Conservation (phyloP, 2,113 vertebrate genomes). For the Apus apus region DNA sequence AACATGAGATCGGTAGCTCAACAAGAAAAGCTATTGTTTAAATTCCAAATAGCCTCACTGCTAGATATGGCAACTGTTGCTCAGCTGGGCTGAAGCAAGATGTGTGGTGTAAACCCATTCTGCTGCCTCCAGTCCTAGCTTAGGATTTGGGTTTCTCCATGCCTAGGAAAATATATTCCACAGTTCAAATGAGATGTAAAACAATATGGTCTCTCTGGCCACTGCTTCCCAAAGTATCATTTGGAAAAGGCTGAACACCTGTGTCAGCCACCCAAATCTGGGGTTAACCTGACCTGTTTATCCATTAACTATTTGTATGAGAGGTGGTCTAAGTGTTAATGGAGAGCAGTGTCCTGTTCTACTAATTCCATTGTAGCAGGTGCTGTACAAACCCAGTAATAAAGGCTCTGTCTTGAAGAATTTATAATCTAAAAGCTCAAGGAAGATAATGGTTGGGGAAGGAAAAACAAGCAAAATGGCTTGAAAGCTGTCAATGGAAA, state of each 20-base stretch:
- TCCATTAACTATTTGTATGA: not conserved
- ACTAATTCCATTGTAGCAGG: not conserved
- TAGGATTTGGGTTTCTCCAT: not conserved
- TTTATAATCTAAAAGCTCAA: not conserved
- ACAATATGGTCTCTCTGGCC: not conserved
- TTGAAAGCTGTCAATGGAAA: conserved; percentile 13
- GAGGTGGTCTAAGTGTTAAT: not conserved
- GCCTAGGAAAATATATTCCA: not conserved
- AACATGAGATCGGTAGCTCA: not conserved
- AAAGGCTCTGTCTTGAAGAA: not conserved
- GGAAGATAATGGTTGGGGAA: not conserved
- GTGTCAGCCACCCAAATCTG: not conserved
- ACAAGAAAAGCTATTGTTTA: not conserved
- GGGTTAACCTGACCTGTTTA: not conserved
- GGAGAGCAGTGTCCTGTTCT: not conserved
- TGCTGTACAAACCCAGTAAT: not conserved
- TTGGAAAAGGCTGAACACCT: not conserved
- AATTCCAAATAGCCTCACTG: not conserved
- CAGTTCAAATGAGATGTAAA: not conserved
- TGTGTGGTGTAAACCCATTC: not conserved
- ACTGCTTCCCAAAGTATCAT: not conserved
- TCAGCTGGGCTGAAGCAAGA: not conserved
- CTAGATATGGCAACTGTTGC: not conserved
- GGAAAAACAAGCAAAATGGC: not conserved
- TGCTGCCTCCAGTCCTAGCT: not conserved